These are phyloP conservation scores for Ceyx margarethae DNA, from an alignment of 2,113 vertebrate genomes.

Conservation along the genomic window DNA sequence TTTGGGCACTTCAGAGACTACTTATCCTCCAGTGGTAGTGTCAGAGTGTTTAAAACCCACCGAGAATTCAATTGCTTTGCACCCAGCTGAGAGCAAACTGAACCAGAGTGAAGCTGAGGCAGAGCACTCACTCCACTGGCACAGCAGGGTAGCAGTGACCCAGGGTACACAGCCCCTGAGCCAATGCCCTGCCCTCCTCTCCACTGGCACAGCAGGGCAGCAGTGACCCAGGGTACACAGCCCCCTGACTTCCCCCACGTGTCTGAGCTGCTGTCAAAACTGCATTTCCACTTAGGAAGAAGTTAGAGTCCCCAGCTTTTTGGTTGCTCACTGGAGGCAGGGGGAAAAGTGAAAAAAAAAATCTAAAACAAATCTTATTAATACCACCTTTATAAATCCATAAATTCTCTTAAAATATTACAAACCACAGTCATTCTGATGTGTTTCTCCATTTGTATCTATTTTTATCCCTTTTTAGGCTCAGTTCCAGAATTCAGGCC, in stretches of 20 bases:
- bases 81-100: neutral
- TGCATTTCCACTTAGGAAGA: neutral
- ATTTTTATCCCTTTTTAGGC: neutral
- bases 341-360: neutral
- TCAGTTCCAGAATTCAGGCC: neutral
- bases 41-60: neutral
- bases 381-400: neutral
- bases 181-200: too few relatives aligned
- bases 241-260: neutral
- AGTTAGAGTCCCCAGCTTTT: neutral
- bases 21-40: neutral
- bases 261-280: neutral
- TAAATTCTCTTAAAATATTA: neutral
- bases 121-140: neutral
- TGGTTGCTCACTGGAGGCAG: accelerated
- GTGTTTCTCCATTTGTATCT: neutral
- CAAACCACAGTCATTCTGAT: neutral
- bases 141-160: neutral
- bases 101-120: neutral
- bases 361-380: neutral
- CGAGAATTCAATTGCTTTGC: neutral
- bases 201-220: neutral
- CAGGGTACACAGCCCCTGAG: accelerated
- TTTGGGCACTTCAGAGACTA: neutral
- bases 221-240: accelerated